Conservation (phyloP, 2,113 vertebrate genomes). For the Tretioscincus oriximinensis region DNA sequence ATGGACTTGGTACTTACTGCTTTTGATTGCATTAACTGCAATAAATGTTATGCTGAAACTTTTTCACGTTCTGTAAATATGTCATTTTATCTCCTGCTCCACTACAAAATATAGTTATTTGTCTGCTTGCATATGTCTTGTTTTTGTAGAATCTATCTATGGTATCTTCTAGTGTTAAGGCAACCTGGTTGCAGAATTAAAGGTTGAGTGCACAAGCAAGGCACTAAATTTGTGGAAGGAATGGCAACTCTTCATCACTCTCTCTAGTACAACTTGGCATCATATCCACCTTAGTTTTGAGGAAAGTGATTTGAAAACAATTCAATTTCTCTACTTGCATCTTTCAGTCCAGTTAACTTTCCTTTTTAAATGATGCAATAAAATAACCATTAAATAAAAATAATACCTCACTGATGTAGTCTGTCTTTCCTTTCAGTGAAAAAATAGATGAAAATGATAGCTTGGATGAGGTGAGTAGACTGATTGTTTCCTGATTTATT, state of each 20-base stretch:
- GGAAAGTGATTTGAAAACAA: too few relatives aligned
- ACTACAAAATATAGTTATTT: not conserved
- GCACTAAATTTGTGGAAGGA: not conserved
- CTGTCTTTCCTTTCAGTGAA: constrained; percentile 64
- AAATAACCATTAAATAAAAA: not conserved
- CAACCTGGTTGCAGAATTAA: not conserved
- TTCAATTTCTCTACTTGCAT: too few relatives aligned
- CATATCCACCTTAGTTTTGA: not conserved
- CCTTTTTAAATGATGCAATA: not conserved
- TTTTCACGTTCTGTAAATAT: not conserved
- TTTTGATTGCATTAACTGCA: too few relatives aligned
- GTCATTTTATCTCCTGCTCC: not conserved
- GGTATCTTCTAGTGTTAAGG: not conserved
- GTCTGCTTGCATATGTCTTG: not conserved
- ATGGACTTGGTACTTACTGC: too few relatives aligned
- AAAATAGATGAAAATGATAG: constrained; percentile 53
- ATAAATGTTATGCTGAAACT: not conserved
- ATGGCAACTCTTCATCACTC: not conserved
- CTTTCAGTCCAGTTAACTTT: not conserved
- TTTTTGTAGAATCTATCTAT: not conserved
- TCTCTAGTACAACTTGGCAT: not conserved
- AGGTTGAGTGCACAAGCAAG: too few relatives aligned
- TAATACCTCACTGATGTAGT: constrained; percentile 5
- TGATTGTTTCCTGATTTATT: constrained; percentile 7
- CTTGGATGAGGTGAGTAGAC: constrained; percentile 69